Evolutionary conservation across 2,797 vertebrate genomes (phyloP), one percentile per base, ranked within the genome.

Genomic region (Morus bassanus): DNA sequence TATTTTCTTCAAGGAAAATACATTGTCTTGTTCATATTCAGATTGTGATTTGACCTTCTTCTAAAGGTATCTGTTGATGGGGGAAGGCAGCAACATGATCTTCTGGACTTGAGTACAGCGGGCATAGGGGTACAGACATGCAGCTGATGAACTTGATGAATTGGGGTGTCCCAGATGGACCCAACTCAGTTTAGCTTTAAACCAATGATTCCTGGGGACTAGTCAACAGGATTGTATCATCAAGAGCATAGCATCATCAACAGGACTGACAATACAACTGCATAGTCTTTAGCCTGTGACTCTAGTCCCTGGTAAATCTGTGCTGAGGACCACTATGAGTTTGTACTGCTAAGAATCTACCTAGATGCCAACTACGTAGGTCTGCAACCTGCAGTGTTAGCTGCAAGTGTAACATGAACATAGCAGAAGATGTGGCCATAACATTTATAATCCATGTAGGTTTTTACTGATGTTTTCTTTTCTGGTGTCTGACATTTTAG

Each of bases 221-320:
- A 41, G 64, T 46, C n/a, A 64, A 54, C 23, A 53, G 23, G 41
- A 41, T 18, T 18, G 7, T 19, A 33, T 60, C 6, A 5, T 65
- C 31, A 90, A 54, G 15, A 65, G 13, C 41, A 37, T 4, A 53
- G 8, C n/a, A n/a, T 21, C 4, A 14, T 22, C 31, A 86, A 13
- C 24, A 51, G 53, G 46, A 56, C 1, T 68, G 41, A 46, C 0
- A 0, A 18, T n/a, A 46, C 2, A 48, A 33, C 39, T 56, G 35
- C 18, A 15, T 21, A 21, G 43, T 39, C 59, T 70, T 57, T 25
- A 41, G 30, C 8, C 22, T 50, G 56, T 59, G 79, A 19, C 33
- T 37, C 8, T 31, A 60, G 17, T 23, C 22, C 54, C 39, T 59
- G 27, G 9, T 33, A 83, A 69, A 64, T 37, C 27, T 37, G 31